phyloP scores from a whole-genome alignment of 2,888 invertebrate genomes.

The Clitarchus hookeri region DNA sequence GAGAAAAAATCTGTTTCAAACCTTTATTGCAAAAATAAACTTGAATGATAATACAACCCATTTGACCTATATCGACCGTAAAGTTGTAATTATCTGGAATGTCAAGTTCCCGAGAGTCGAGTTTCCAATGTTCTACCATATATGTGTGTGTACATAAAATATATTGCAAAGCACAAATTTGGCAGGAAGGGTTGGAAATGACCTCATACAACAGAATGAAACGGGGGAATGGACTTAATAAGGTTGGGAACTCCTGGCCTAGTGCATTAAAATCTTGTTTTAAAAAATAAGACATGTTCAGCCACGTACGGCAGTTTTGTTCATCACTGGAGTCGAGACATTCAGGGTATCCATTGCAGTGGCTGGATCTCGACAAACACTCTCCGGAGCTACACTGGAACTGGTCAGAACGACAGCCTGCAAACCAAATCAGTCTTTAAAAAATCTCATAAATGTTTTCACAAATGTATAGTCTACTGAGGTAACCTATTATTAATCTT shows the following conservation, averaged over 20 bases:
- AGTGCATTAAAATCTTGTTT: not conserved
- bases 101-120: too few relatives aligned
- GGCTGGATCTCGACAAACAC: conserved; percentile 58
- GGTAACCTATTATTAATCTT: not conserved
- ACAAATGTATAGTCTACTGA: not conserved
- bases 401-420: conserved; percentile 67
- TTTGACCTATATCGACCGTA: too few relatives aligned
- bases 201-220: too few relatives aligned
- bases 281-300: not conserved
- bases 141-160: too few relatives aligned
- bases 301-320: conserved; percentile 53
- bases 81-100: too few relatives aligned
- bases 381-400: conserved; percentile 71
- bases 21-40: too few relatives aligned
- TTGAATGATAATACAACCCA: too few relatives aligned
- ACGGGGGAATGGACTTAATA: too few relatives aligned
- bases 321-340: conserved; percentile 59
- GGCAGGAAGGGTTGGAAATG: not conserved
- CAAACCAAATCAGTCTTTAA: not conserved
- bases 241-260: too few relatives aligned
- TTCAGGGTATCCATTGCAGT: conserved; percentile 56
- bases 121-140: too few relatives aligned
- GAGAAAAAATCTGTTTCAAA: too few relatives aligned
- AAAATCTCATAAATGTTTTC: not conserved
- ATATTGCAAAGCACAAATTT: not conserved